Evolutionary conservation across 2,888 invertebrate species (phyloP), one percentile per base, ranked within the genome.

Genomic region (Branchipolynoe longqiensis): DNA sequence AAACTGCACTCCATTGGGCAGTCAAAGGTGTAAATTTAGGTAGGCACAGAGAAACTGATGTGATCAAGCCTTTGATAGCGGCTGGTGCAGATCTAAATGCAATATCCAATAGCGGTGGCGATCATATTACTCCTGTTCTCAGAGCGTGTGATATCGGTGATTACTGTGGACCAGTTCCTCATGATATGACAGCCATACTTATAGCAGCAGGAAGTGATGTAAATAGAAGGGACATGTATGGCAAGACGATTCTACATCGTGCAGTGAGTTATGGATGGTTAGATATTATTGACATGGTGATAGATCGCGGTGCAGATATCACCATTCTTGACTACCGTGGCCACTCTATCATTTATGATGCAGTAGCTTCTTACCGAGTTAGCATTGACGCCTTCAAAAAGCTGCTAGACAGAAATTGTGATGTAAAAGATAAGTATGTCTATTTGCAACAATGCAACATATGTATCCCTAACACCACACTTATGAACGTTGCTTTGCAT

Each of bases 1-100:
- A 78, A 25, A 78, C 78, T 14, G 78, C 78, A 22, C 78, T 78
- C 8, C 78, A 78, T 48, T 78, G 78, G 78, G 78, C 78, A 3
- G 78, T 78, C 0, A 78, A 78, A 25, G 78, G 78, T 0, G 78
- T 48, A 1, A 41, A 78, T 31, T 33, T 78, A 6, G 54, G 54
- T 14, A 78, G 28, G 78, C 78, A 78, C 54, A 48, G 48, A 6
- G 78, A 78, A 33, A 33, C 6, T 22, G 48, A 78, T 4, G 78
- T 78, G 4, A 78, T 78, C 54, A 54, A 31, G 12, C 78, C 78
- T 1, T 33, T 78, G 31, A 78, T 78, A 8, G 31, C 25, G 3
- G 78, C 78, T 48, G 54, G 78, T 18, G 78, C 78, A 1, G 28
- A 78, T 33, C 78, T 78, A 6, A 78, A 78, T 28, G 78, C 78